These are phyloP conservation scores for Azemiops feae DNA, from an alignment of 2,113 vertebrate species.

Conservation along the genomic window DNA sequence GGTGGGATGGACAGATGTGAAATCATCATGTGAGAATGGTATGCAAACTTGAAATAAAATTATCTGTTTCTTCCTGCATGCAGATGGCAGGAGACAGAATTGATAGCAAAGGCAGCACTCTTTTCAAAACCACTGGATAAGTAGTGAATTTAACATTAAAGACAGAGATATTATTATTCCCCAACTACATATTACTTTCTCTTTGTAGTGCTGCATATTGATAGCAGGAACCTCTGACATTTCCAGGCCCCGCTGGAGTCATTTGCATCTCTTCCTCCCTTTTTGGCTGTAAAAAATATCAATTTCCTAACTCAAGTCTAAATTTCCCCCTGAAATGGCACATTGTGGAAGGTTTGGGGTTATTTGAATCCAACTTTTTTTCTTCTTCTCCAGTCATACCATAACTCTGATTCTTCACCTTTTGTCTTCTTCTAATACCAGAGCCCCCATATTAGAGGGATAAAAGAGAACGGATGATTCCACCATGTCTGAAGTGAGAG, in stretches of 20 bases:
- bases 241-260: background rate
- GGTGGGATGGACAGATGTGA: background rate
- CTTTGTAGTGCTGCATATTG: background rate
- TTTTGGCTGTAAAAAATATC: background rate
- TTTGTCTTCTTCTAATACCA: background rate
- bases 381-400: background rate
- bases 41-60: background rate
- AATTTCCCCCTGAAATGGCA: background rate
- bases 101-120: background rate
- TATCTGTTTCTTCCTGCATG: background rate
- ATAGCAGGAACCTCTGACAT: background rate
- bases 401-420: background rate
- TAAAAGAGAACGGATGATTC: background rate
- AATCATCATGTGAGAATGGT: background rate
- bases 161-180: background rate
- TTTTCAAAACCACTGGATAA: background rate
- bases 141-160: background rate
- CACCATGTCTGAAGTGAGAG: background rate
- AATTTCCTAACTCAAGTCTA: background rate
- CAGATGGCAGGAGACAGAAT: background rate
- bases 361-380: background rate
- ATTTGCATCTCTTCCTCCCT: background rate
- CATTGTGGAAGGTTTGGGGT: background rate
- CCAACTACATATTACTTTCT: background rate
- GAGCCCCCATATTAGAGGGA: background rate